Evolutionary conservation across 2,888 invertebrate genomes (phyloP).

Genomic region (Steinernema carpocapsae): DNA sequence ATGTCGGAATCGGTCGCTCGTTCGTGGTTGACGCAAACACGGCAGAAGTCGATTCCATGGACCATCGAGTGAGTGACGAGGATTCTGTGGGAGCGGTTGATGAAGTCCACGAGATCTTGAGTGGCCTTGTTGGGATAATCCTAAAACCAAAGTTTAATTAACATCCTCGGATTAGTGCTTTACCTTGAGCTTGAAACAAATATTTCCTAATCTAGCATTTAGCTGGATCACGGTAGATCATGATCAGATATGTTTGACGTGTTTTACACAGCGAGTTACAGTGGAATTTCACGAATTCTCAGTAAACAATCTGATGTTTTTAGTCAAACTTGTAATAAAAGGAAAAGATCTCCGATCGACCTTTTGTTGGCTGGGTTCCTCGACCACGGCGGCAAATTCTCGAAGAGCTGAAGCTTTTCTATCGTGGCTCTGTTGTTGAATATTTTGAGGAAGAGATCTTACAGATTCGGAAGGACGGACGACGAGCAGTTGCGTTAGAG

Average conservation of each 20-base stretch:
- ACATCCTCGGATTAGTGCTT: background rate
- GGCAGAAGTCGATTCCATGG: constrained; percentile 33
- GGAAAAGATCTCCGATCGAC: no score
- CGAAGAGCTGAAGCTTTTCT: background rate
- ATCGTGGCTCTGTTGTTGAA: background rate
- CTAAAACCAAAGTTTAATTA: background rate
- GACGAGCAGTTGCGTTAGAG: background rate
- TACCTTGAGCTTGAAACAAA: constrained; percentile 22
- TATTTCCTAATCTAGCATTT: background rate
- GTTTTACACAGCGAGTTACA: no score
- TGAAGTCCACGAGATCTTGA: constrained; percentile 40
- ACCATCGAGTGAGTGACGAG: constrained; percentile 44
- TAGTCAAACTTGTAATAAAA: background rate
- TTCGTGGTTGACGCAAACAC: constrained; percentile 35
- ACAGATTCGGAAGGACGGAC: background rate
- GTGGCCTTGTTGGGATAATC: constrained; percentile 33
- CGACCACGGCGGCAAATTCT: background rate
- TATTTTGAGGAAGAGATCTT: background rate
- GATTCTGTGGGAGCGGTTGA: constrained; percentile 46
- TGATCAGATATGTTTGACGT: background rate
- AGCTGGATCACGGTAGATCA: background rate
- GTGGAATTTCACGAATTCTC: no score
- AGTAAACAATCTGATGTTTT: background rate
- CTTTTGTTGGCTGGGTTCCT: background rate
- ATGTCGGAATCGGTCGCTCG: constrained; percentile 38